These are phyloP conservation scores for Hylaeus anthracinus DNA, from an alignment of 1,140 invertebrate genomes.

Conservation along the genomic window DNA sequence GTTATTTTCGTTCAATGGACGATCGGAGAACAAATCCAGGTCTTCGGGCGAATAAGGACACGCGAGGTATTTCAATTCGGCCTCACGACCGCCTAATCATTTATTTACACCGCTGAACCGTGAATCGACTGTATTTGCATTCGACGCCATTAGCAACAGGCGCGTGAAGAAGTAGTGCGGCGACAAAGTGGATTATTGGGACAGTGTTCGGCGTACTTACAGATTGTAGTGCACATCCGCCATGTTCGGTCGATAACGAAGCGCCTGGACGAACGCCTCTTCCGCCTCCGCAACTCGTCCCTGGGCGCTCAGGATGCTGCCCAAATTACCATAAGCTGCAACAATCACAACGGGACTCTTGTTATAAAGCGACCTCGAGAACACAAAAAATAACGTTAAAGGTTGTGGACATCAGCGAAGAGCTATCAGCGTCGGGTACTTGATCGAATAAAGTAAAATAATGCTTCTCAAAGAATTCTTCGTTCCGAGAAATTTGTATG, in stretches of 20 bases:
- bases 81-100: neutral
- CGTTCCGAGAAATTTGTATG: no score
- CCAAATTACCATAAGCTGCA: constrained; percentile 96
- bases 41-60: neutral
- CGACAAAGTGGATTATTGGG: constrained; percentile 47
- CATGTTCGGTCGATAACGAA: constrained; percentile 95
- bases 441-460: no score
- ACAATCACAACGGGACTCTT: constrained; percentile 57
- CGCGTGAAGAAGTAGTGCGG: neutral
- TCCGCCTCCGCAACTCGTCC: constrained; percentile 93
- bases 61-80: neutral
- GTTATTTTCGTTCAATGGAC: no score
- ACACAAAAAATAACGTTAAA: neutral
- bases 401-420: neutral
- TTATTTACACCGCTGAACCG: constrained; percentile 6
- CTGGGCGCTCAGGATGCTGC: constrained; percentile 93
- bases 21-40: no score
- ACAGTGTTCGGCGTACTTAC: constrained; percentile 86
- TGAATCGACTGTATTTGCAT: neutral
- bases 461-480: no score
- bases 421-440: no score
- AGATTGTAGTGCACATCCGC: constrained; percentile 98
- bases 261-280: constrained; percentile 91
- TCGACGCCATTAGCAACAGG: constrained; percentile 10
- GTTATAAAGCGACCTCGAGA: constrained; percentile 18